phyloP scores from a whole-genome alignment of 2,888 invertebrate species.

The Mystacides longicornis region DNA sequence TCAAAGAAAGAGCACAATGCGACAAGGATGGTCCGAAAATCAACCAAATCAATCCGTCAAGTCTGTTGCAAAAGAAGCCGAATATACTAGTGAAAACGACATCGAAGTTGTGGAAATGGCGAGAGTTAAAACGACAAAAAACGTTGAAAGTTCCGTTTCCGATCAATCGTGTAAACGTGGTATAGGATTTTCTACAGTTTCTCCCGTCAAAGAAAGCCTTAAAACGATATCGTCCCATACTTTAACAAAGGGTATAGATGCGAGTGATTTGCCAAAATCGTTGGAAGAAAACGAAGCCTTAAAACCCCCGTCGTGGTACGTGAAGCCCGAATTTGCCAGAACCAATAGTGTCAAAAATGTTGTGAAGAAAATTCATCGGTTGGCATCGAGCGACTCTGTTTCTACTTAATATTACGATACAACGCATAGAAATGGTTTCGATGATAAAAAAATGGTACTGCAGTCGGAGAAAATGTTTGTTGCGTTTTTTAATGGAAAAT shows the following conservation, averaged over 20 bases:
- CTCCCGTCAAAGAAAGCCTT: constrained; percentile 36
- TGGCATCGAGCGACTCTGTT: constrained; percentile 17
- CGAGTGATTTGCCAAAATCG: constrained; percentile 32
- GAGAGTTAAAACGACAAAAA: constrained; percentile 28
- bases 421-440: too few species aligned
- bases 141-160: background rate
- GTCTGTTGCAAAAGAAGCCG: constrained; percentile 9
- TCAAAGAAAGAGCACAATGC: constrained; percentile 36
- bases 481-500: too few species aligned
- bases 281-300: constrained; percentile 20
- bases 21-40: constrained; percentile 37
- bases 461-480: too few species aligned
- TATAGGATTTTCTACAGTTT: constrained; percentile 15
- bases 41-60: constrained; percentile 11
- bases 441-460: too few species aligned
- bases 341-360: constrained; percentile 22
- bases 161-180: constrained; percentile 15
- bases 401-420: constrained; percentile 5
- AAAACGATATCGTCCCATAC: constrained; percentile 32
- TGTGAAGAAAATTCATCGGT: constrained; percentile 19
- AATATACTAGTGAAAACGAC: constrained; percentile 39
- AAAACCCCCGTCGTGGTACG: constrained; percentile 46
- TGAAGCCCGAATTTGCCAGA: constrained; percentile 42
- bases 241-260: constrained; percentile 39
- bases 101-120: constrained; percentile 51